phyloP scores from a whole-genome alignment of 1,140 invertebrate genomes.

The Drosophila subobscura region DNA sequence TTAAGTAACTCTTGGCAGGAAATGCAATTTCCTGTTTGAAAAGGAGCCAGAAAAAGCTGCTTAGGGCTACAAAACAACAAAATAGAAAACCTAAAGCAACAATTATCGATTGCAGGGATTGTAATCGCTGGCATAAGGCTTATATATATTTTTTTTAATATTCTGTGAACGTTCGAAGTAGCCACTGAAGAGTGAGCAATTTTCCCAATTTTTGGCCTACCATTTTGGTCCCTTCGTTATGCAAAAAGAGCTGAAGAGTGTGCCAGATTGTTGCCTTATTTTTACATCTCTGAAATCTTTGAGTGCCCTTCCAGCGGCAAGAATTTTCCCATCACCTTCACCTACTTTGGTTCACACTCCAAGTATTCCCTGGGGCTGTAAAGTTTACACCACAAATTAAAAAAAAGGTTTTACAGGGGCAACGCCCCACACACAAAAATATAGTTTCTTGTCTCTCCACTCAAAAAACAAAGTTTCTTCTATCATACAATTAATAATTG shows the following conservation, averaged over 20 bases:
- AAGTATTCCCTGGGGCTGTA: neutral
- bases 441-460: neutral
- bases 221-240: too few relatives aligned
- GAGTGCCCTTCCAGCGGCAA: too few relatives aligned
- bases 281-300: too few relatives aligned
- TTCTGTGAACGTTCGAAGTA: too few relatives aligned
- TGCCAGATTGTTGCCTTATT: too few relatives aligned
- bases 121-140: too few relatives aligned
- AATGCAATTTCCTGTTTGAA: neutral
- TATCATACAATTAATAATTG: conserved; percentile 34
- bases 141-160: too few relatives aligned
- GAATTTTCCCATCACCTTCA: too few relatives aligned
- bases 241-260: too few relatives aligned
- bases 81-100: neutral
- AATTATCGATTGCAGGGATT: conserved; percentile 1
- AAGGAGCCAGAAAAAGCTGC: neutral
- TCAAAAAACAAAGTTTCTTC: neutral
- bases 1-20: neutral
- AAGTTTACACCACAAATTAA: conserved; percentile 35
- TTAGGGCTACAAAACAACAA: neutral
- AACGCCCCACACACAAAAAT: conserved; percentile 14
- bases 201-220: too few relatives aligned
- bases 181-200: neutral
- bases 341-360: neutral
- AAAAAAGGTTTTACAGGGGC: neutral